Percentiles rank a stretch among this genome's conserved stretches.
Evolutionary conservation across 2,113 vertebrate genomes (phyloP).

Genomic region (Mobula birostris): DNA sequence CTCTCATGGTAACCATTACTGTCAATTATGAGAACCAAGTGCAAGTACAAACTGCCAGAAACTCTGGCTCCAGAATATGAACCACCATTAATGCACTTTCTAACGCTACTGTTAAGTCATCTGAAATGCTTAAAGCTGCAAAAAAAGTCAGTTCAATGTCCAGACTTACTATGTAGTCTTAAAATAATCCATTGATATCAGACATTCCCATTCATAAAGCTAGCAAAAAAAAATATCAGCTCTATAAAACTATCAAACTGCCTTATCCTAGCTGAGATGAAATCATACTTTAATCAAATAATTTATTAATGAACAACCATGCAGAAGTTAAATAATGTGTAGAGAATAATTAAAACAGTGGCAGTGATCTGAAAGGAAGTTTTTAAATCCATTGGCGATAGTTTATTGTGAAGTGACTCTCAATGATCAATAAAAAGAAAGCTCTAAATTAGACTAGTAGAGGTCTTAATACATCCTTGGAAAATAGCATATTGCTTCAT

Average conservation of each 20-base stretch:
- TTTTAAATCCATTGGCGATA: background rate
- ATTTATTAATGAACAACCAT: background rate
- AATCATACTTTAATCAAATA: background rate
- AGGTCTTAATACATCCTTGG: background rate
- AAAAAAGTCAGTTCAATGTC: background rate
- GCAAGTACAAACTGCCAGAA: background rate
- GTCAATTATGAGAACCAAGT: constrained; percentile 10
- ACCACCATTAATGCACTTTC: background rate
- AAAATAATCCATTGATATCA: background rate
- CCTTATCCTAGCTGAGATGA: background rate
- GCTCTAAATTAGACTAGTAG: background rate
- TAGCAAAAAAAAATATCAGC: background rate
- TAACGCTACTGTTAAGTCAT: too few relatives aligned
- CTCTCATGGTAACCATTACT: constrained; percentile 30
- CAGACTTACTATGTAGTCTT: background rate
- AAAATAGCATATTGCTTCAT: background rate
- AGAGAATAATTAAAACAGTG: background rate
- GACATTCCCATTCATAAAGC: background rate
- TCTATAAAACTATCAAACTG: background rate
- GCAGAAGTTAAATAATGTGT: background rate
- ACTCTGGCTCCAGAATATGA: background rate
- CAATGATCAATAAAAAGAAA: background rate
- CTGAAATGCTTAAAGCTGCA: background rate
- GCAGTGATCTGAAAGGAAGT: background rate
- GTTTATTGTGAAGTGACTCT: background rate